Conservation (phyloP, 2,797 vertebrate species). For the Micromesistius poutassou region DNA sequence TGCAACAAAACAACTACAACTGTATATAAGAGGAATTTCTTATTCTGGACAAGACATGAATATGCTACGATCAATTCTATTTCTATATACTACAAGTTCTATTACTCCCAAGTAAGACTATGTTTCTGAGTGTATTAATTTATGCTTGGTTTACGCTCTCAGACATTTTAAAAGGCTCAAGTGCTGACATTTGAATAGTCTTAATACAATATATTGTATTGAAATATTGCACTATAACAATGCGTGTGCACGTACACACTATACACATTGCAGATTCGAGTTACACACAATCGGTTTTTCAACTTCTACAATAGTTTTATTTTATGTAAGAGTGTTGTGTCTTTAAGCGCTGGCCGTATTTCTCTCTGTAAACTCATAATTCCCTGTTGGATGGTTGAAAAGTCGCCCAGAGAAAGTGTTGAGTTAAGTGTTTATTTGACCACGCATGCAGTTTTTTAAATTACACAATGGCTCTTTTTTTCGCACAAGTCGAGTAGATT, state of each 20-base stretch:
- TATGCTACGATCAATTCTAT: not conserved
- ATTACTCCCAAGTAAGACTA: not conserved
- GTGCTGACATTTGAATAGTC: not conserved
- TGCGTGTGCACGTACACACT: not conserved
- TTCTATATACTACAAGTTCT: not conserved
- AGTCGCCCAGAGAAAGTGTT: not conserved
- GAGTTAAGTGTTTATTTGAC: slow-evolving; percentile 1
- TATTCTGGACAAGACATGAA: not conserved
- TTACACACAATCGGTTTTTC: not conserved
- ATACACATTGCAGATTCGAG: not conserved
- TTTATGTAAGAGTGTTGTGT: not conserved
- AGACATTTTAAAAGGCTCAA: not conserved
- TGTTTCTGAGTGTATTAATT: not conserved
- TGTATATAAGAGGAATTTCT: too few relatives aligned
- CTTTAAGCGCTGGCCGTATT: not conserved
- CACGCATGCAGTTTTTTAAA: not conserved
- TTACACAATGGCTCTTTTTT: not conserved
- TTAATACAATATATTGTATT: not conserved
- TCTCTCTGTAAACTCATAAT: not conserved
- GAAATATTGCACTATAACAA: not conserved
- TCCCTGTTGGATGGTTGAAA: not conserved
- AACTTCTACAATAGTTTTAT: not conserved
- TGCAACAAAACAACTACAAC: too few relatives aligned
- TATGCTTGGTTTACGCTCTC: not conserved
- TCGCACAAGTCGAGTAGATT: not conserved